These are phyloP conservation scores for Eciton burchellii DNA, from an alignment of 1,140 invertebrate genomes.

Conservation along the genomic window DNA sequence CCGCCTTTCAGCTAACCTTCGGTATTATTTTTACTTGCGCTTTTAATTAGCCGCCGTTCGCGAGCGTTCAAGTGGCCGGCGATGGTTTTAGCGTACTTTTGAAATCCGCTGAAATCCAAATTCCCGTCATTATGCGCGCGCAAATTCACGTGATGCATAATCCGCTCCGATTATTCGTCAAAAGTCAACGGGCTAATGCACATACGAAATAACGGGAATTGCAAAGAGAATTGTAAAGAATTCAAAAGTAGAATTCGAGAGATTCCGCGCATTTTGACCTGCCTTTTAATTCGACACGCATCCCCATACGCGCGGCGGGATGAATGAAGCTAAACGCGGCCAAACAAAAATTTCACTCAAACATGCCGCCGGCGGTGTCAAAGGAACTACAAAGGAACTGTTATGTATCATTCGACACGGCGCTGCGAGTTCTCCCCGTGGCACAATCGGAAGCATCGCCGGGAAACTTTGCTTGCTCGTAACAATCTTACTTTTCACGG, in stretches of 20 bases:
- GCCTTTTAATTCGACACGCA: neutral
- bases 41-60: slow-evolving; percentile 58
- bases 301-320: neutral
- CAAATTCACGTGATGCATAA: neutral
- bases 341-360: slow-evolving; percentile 20
- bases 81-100: slow-evolving; percentile 34
- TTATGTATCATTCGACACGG: slow-evolving; percentile 45
- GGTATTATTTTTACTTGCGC: slow-evolving; percentile 53
- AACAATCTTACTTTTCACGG: slow-evolving; percentile 49
- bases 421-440: slow-evolving; percentile 41
- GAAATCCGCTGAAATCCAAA: slow-evolving; percentile 17
- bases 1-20: slow-evolving; percentile 41
- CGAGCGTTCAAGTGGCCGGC: slow-evolving; percentile 57
- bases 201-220: neutral
- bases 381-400: slow-evolving; percentile 22
- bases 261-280: neutral
- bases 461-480: slow-evolving; percentile 43
- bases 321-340: neutral
- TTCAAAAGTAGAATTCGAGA: too few relatives aligned
- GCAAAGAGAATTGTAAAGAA: too few relatives aligned
- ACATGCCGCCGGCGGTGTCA: neutral
- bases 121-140: slow-evolving; percentile 17
- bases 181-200: slow-evolving; percentile 12
- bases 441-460: slow-evolving; percentile 27
- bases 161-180: slow-evolving; percentile 1